Evolutionary conservation across 2,888 invertebrate genomes (phyloP).

Genomic region (Phalera bucephala): DNA sequence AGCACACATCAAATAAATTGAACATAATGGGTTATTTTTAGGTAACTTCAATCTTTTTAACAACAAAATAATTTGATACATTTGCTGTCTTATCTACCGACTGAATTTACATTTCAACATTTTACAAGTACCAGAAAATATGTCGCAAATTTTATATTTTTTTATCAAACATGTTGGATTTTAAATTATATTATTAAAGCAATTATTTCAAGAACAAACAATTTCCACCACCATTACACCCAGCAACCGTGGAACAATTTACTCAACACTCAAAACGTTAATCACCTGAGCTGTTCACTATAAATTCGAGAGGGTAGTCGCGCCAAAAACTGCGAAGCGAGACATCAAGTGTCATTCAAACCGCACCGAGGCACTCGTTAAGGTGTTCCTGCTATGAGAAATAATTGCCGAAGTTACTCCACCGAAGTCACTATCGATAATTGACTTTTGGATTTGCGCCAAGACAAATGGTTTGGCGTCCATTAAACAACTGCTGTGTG

Average conservation of each 20-base stretch:
- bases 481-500: constrained; percentile 6
- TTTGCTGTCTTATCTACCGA: no score
- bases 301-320: constrained; percentile 58
- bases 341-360: constrained; percentile 61
- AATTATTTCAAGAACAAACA: no score
- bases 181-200: no score
- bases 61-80: no score
- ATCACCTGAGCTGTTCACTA: constrained; percentile 45
- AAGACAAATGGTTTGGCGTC: constrained; percentile 35
- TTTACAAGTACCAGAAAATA: no score
- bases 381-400: constrained; percentile 69
- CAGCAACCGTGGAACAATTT: neutral
- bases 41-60: no score
- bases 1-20: no score
- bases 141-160: no score
- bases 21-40: no score
- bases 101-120: no score
- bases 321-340: constrained; percentile 61
- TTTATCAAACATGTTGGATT: no score
- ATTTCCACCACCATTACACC: no score
- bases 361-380: constrained; percentile 61
- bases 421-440: constrained; percentile 55
- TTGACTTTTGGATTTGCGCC: constrained; percentile 73
- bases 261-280: constrained; percentile 25
- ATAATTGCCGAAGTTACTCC: constrained; percentile 68